Conservation (phyloP, 2,797 vertebrate genomes). For the Microhierax caerulescens region DNA sequence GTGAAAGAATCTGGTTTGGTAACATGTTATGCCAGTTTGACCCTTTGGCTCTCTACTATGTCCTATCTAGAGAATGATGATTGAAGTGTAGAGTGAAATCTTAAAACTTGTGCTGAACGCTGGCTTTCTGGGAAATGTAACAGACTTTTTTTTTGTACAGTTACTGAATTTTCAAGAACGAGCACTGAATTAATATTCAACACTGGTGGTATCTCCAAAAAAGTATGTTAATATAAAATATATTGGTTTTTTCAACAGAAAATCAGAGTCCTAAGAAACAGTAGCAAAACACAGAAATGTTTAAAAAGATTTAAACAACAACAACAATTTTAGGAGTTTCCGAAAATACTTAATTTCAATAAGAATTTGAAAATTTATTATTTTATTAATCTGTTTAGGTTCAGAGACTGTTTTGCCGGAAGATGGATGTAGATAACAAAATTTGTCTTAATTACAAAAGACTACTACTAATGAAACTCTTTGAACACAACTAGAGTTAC, state of each 20-base stretch:
- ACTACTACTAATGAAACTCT: neutral
- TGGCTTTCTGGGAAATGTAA: neutral
- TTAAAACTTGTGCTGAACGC: neutral
- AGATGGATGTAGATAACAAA: neutral
- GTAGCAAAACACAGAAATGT: neutral
- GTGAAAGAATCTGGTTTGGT: neutral
- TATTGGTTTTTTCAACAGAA: neutral
- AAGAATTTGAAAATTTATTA: neutral
- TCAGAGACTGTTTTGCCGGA: neutral
- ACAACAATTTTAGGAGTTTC: neutral
- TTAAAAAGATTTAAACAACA: neutral
- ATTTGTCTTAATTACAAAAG: neutral
- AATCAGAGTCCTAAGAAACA: neutral
- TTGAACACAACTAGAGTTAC: neutral
- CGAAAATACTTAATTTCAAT: neutral
- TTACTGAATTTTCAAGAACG: neutral
- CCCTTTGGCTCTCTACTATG: neutral
- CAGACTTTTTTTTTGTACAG: neutral
- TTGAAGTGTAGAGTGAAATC: neutral
- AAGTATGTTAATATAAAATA: neutral
- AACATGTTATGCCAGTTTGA: neutral
- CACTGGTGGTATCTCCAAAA: neutral
- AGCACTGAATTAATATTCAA: neutral
- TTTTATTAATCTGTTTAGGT: neutral
- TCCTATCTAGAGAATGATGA: neutral